Conservation (phyloP, 1,140 invertebrate species). For the Euglossa dilemma region DNA sequence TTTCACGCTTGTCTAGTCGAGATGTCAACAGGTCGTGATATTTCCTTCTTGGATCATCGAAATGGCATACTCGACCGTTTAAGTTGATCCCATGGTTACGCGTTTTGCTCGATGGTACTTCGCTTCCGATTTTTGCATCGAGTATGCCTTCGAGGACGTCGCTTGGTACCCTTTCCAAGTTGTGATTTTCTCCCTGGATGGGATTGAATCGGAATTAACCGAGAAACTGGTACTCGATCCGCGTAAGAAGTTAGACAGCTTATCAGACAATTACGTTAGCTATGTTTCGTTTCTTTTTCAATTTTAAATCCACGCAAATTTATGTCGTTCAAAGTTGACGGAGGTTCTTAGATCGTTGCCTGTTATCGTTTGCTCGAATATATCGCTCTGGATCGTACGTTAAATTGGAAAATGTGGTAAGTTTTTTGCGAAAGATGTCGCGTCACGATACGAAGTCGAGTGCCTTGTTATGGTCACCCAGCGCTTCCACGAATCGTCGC, state of each 20-base stretch:
- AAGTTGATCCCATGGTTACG: background rate
- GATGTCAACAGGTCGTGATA: background rate
- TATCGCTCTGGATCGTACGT: background rate
- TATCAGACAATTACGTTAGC: too few species aligned
- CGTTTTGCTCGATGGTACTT: too few species aligned
- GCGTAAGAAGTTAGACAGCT: too few species aligned
- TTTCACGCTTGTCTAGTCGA: background rate
- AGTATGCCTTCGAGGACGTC: too few species aligned
- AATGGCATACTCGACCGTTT: background rate
- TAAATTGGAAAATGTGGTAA: background rate
- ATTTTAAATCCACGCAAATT: background rate
- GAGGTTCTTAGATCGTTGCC: background rate
- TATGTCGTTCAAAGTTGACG: too few species aligned
- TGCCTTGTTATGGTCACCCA: constrained; percentile 2
- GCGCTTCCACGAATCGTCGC: background rate
- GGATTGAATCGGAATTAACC: too few species aligned
- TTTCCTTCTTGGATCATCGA: background rate
- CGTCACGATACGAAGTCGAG: background rate
- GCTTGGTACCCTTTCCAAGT: background rate
- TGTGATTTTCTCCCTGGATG: too few species aligned
- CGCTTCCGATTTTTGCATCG: too few species aligned
- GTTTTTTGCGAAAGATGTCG: background rate
- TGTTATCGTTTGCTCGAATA: background rate
- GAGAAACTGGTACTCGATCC: too few species aligned
- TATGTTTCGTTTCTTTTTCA: too few species aligned